Percentiles rank a stretch among this genome's conserved stretches.
Evolutionary conservation across 1,140 invertebrate species (phyloP).

Genomic region (Lanistes nyassanus): DNA sequence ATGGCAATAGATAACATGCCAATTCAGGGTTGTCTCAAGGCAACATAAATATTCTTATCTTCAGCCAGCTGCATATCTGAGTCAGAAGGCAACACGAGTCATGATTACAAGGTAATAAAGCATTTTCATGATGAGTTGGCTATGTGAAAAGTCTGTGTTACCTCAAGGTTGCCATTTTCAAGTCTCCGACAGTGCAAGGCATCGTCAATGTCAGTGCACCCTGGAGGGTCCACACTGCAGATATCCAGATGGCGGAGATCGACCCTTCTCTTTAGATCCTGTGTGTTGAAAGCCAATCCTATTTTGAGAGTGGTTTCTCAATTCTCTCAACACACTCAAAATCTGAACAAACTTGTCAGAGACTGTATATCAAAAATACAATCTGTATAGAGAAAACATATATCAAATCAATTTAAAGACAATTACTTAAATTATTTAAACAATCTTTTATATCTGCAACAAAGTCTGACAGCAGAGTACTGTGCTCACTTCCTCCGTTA

Average conservation of each 20-base stretch:
- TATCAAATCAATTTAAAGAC: too few species aligned
- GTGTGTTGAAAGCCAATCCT: constrained; percentile 43
- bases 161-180: constrained; percentile 82
- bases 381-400: too few species aligned
- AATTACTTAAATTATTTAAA: neutral
- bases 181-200: constrained; percentile 89
- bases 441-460: too few species aligned
- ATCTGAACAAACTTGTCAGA: too few species aligned
- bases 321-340: neutral
- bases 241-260: constrained; percentile 88
- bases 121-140: neutral
- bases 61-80: too few species aligned
- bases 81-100: too few species aligned
- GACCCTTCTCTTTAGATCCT: constrained; percentile 82
- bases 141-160: constrained; percentile 37
- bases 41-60: too few species aligned
- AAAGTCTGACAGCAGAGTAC: neutral
- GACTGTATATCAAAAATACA: too few species aligned
- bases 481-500: constrained; percentile 78
- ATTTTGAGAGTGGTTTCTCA: neutral
- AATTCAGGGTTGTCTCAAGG: too few species aligned
- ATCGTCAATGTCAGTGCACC: constrained; percentile 99
- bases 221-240: constrained; percentile 98
- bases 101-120: too few species aligned
- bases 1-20: too few species aligned